phyloP scores from a whole-genome alignment of 2,888 invertebrate genomes.

The Noctua comes region DNA sequence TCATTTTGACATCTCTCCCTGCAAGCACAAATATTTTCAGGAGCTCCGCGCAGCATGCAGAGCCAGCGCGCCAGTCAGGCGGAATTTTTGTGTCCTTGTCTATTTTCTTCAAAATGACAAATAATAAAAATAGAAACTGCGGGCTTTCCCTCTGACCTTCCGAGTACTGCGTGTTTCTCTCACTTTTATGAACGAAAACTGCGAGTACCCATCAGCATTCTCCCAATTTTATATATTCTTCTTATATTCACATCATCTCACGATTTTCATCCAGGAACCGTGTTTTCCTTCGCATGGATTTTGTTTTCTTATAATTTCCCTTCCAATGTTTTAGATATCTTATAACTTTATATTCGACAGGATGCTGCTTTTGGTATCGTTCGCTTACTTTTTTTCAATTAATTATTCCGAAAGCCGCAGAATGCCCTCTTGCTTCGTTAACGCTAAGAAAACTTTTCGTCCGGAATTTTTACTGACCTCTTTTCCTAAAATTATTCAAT shows the following conservation, averaged over 20 bases:
- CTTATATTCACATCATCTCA: neutral
- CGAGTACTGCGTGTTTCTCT: neutral
- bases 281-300: conserved; percentile 10
- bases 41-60: no score
- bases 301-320: conserved; percentile 17
- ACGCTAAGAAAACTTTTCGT: conserved; percentile 50
- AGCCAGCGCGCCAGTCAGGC: no score
- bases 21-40: neutral
- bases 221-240: neutral
- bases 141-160: neutral
- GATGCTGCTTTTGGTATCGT: conserved; percentile 28
- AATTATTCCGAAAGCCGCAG: conserved; percentile 47
- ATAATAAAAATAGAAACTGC: neutral
- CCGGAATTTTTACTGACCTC: conserved; percentile 49
- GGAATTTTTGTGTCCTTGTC: neutral
- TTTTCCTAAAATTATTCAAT: conserved; percentile 53
- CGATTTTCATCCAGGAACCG: neutral
- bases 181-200: conserved; percentile 8
- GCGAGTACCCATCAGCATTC: neutral
- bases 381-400: conserved; percentile 41
- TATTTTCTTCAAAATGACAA: conserved; percentile 4
- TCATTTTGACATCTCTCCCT: neutral
- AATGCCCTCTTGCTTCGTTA: conserved; percentile 56
- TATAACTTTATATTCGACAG: conserved; percentile 24
- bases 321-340: conserved; percentile 5